Base-by-base conservation (phyloP, 1,140 invertebrate species). In the Neodiprion pinetum region DNA sequence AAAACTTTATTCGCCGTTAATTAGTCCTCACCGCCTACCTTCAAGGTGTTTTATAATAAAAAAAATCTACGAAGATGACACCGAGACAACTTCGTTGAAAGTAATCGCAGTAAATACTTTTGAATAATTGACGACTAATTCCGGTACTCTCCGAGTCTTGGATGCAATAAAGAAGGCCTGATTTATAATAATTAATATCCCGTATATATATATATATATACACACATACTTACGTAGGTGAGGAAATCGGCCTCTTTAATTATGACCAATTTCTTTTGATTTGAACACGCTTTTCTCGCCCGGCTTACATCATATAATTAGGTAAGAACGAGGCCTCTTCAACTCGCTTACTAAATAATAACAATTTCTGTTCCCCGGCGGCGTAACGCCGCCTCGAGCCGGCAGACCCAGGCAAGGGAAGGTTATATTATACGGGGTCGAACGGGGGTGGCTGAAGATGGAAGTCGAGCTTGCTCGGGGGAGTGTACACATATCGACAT, bases 401-500 rank as follows among this genome's bases (percentile, higher is more conserved):
- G 53, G 53, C n/a, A 17, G 53, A 17, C n/a, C n/a, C 11, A 61
- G 53, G 53, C n/a, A 61, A 61, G 53, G n/a, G 53, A 17, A 61
- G 53, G 53, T 61, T 61, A 61, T 12, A 61, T 61, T 17, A 61
- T 17, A 14, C 53, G 53, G 53, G 53, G n/a, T 61, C n/a, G 11
- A 17, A 61, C 11, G 53, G 53, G 53, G 53, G 53, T 61, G 53
- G 53, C 9, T 61, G 53, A 61, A 61, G 53, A 61, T 61, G 53
- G 53, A 61, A 61, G 53, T 77, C 77, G 28, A 40, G 77, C 83
- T 81, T 83, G 76, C 53, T 61, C 53, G 53, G 78, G 78, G 76
- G 79, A 80, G 73, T 75, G 76, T 79, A 83, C 81, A 82, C 83
- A 83, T 87, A 86, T 87, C 85, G 84, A 80, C 84, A 86, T 86